Evolutionary conservation across 2,797 vertebrate species (phyloP).

Genomic region (Harpagifer antarcticus): DNA sequence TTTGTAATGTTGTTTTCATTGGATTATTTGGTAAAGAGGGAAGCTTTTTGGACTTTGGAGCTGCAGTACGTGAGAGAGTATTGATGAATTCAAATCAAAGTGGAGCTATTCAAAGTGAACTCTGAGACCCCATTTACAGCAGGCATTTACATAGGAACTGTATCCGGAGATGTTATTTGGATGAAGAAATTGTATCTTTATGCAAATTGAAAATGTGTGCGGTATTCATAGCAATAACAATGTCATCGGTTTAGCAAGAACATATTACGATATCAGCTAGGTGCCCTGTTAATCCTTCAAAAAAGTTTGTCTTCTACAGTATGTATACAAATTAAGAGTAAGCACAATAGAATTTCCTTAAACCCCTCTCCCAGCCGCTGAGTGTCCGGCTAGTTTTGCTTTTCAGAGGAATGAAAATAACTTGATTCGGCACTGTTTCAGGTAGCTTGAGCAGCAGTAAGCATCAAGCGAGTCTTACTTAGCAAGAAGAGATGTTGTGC

Average conservation of each 20-base stretch:
- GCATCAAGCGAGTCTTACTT: not conserved
- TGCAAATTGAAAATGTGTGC: not conserved
- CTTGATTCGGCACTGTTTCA: not conserved
- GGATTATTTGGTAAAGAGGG: not conserved
- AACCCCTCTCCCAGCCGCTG: too few species aligned
- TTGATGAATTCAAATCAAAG: conserved; percentile 2
- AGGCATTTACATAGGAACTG: not conserved
- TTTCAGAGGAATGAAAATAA: not conserved
- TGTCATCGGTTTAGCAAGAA: not conserved
- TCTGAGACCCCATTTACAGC: not conserved
- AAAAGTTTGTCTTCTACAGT: too few species aligned
- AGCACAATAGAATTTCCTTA: too few species aligned
- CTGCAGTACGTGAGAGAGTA: not conserved
- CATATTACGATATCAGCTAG: not conserved
- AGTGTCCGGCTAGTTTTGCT: not conserved
- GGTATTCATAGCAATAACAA: not conserved
- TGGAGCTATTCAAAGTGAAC: not conserved
- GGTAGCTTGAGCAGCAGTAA: too few species aligned
- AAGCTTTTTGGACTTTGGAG: not conserved
- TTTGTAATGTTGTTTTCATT: not conserved
- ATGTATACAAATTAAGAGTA: not conserved
- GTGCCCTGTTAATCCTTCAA: not conserved
- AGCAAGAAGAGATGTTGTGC: not conserved
- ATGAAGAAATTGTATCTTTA: not conserved
- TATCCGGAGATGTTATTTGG: not conserved